These are phyloP conservation scores for Ciconia nigra DNA, from an alignment of 2,797 vertebrate genomes.

Conservation along the genomic window DNA sequence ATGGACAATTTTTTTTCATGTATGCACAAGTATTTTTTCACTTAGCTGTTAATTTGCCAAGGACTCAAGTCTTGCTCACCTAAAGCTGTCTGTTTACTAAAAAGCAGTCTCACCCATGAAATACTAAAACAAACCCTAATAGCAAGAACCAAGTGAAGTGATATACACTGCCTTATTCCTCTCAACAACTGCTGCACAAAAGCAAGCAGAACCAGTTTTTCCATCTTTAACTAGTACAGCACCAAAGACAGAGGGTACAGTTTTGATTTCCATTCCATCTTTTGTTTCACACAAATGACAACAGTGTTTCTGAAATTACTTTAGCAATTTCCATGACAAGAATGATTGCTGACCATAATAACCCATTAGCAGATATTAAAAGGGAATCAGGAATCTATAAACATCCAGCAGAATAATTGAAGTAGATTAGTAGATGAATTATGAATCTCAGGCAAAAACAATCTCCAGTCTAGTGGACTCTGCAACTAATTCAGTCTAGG, in stretches of 20 bases:
- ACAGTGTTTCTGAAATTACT: conserved; percentile 2
- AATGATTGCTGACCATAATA: conserved; percentile 9
- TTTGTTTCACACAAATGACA: background rate
- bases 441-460: conserved; percentile 7
- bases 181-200: background rate
- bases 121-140: background rate
- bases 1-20: background rate
- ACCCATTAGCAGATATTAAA: conserved; percentile 36
- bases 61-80: background rate
- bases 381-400: conserved; percentile 9
- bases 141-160: background rate
- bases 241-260: background rate
- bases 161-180: background rate
- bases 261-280: background rate
- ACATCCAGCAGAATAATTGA: background rate
- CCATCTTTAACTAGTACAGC: background rate
- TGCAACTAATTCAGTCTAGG: background rate
- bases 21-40: background rate
- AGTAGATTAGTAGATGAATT: conserved; percentile 7
- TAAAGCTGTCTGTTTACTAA: background rate
- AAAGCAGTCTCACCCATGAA: background rate
- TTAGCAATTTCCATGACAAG: background rate
- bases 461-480: background rate
- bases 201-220: background rate
- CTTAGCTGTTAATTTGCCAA: background rate